Base-by-base conservation (phyloP, 2,113 vertebrate species). In the Salvelinus alpinus region DNA sequence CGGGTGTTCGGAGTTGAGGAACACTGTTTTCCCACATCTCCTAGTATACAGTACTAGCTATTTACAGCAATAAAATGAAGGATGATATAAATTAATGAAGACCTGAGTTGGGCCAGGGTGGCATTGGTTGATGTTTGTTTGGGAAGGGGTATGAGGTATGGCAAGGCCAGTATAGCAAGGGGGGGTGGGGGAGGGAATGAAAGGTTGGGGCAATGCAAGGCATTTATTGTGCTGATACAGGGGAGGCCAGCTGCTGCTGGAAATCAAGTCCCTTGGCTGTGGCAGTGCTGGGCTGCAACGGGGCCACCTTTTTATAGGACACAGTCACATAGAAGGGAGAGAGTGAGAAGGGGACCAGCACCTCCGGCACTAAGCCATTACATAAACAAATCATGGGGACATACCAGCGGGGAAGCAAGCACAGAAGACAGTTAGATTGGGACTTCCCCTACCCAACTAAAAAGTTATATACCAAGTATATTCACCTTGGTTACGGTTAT, bases 281-380 rank as follows among this genome's bases (percentile, higher is more conserved):
- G 80, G 81, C 77, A 79, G 80, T 13, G 69, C 65, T n/a, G 74
- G 82, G 78, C 74, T 47, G 72, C 78, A 25, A 71, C 64, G 14
- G 86, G 78, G 85, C 86, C 84, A 88, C 81, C 91, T 93, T 94
- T 93, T 92, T 92, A 91, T 94, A 94, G 90, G 84, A 84, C 78
- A 11, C 82, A 65, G 86, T 84, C 84, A 82, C 86, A 80, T 85
- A 87, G 81, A 70, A 60, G 54, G 34, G 86, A 77, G 75, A 27
- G 80, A 79, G 82, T 59, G 85, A 81, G 87, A 83, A 65, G 78
- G n/a, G 57, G 76, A 22, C 81, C 85, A 82, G 77, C 81, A 70
- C 79, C 75, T 74, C 80, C 85, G 81, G 76, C 82, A 69, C 80
- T 34, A 73, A 80, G 79, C 77, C 69, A 70, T 89, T 85, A 88